Conservation (phyloP, 2,888 invertebrate genomes). For the Sphecodes monilicornis region DNA sequence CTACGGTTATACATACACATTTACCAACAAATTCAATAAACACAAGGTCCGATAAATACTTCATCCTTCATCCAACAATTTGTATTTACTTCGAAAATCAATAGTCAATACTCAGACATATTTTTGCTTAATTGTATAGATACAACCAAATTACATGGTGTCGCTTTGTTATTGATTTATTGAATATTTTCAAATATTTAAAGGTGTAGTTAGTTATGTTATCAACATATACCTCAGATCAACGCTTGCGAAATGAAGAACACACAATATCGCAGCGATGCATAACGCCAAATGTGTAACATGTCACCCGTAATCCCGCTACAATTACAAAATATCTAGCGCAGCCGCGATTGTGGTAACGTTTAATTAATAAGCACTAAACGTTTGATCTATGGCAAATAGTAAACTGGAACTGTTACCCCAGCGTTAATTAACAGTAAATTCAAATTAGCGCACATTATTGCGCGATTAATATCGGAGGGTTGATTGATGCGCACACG, state of each 20-base stretch:
- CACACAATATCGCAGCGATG: not conserved
- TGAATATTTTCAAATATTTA: not conserved
- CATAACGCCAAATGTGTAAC: conserved; percentile 9
- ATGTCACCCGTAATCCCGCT: conserved; percentile 17
- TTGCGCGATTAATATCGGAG: conserved; percentile 52
- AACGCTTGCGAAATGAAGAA: not conserved
- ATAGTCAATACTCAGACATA: too few relatives aligned
- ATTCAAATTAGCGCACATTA: conserved; percentile 54
- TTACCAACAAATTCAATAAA: too few relatives aligned
- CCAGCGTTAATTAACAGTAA: conserved; percentile 50
- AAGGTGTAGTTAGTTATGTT: not conserved
- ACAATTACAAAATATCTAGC: conserved; percentile 39
- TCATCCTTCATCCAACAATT: too few relatives aligned
- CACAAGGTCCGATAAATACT: too few relatives aligned
- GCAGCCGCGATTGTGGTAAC: not conserved
- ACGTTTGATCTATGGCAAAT: conserved; percentile 48
- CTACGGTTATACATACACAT: too few relatives aligned
- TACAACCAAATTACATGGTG: not conserved
- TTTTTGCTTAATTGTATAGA: not conserved
- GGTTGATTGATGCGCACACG: conserved; percentile 38
- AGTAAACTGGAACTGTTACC: conserved; percentile 41
- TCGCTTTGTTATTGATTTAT: not conserved
- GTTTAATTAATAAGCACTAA: conserved; percentile 44
- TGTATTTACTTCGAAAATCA: too few relatives aligned
- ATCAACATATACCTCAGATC: not conserved